Evolutionary conservation across 2,113 vertebrate species (phyloP).

Genomic region (Glareola pratincola): DNA sequence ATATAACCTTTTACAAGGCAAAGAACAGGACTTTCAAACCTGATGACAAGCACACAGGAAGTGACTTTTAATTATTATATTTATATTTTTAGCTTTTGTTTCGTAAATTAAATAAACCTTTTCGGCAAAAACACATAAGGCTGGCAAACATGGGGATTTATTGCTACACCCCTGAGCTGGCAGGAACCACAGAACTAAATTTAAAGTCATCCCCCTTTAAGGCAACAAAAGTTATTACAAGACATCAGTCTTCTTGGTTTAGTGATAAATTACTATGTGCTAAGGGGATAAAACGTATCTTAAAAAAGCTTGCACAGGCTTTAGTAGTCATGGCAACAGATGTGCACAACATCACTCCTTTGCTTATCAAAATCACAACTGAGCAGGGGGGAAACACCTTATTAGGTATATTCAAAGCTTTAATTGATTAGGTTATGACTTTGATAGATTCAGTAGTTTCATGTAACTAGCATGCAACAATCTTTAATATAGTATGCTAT

Average conservation of each 20-base stretch:
- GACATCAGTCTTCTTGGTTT: conserved; percentile 75
- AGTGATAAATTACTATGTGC: conserved; percentile 84
- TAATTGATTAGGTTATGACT: conserved; percentile 25
- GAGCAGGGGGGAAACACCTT: conserved; percentile 50
- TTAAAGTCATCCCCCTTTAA: conserved; percentile 77
- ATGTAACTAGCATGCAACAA: neutral
- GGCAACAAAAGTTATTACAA: conserved; percentile 74
- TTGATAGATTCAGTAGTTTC: neutral
- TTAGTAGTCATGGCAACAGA: conserved; percentile 86
- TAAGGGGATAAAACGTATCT: conserved; percentile 84
- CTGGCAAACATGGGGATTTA: conserved; percentile 1
- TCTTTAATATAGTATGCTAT: neutral
- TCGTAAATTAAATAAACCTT: neutral
- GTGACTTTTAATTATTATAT: neutral
- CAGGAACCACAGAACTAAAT: conserved; percentile 71
- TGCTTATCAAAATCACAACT: conserved; percentile 83
- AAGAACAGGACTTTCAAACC: neutral
- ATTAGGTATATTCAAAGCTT: conserved; percentile 32
- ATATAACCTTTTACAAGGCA: neutral
- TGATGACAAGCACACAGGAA: neutral
- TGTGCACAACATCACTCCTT: conserved; percentile 79
- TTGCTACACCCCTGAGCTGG: conserved; percentile 32
- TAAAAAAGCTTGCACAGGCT: conserved; percentile 73
- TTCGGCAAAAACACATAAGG: neutral
- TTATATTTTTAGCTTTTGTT: neutral